Conservation (phyloP, 2,888 invertebrate genomes). For the Scaptomyza reducta region DNA sequence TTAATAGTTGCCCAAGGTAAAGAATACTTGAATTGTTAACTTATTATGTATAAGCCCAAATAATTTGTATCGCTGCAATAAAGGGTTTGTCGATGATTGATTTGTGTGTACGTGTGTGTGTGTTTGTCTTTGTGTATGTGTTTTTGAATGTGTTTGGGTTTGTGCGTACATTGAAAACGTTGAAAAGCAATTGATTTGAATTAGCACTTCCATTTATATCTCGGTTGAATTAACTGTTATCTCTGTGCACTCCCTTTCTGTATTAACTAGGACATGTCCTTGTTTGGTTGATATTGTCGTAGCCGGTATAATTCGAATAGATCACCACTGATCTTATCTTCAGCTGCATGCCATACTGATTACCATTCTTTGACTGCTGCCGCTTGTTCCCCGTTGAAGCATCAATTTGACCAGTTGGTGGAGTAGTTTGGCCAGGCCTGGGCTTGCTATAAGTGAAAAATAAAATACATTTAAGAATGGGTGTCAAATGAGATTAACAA, state of each 20-base stretch:
- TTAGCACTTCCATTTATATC: conserved; percentile 37
- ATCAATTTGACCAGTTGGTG: conserved; percentile 82
- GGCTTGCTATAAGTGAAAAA: conserved; percentile 62
- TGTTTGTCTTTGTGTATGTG: conserved; percentile 3
- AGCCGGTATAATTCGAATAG: conserved; percentile 11
- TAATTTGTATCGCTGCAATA: conserved; percentile 15
- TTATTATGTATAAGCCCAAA: conserved; percentile 43
- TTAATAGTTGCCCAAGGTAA: conserved; percentile 44
- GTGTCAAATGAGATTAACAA: background rate
- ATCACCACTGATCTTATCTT: conserved; percentile 8
- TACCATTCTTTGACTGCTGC: conserved; percentile 21
- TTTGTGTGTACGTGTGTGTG: conserved; percentile 6
- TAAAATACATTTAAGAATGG: background rate
- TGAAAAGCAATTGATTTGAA: conserved; percentile 45
- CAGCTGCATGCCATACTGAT: conserved; percentile 24
- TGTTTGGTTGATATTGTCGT: conserved; percentile 8
- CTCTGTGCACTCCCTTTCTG: conserved; percentile 32
- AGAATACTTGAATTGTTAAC: conserved; percentile 38
- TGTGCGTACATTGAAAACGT: conserved; percentile 37
- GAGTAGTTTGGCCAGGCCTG: conserved; percentile 82
- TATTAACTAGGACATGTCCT: conserved; percentile 27
- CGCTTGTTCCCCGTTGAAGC: conserved; percentile 37
- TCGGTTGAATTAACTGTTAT: conserved; percentile 16
- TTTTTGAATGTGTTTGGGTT: conserved; percentile 1
- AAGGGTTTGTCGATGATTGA: conserved; percentile 14